Conservation (phyloP, 2,797 vertebrate species). For the Pseudopleuronectes americanus region DNA sequence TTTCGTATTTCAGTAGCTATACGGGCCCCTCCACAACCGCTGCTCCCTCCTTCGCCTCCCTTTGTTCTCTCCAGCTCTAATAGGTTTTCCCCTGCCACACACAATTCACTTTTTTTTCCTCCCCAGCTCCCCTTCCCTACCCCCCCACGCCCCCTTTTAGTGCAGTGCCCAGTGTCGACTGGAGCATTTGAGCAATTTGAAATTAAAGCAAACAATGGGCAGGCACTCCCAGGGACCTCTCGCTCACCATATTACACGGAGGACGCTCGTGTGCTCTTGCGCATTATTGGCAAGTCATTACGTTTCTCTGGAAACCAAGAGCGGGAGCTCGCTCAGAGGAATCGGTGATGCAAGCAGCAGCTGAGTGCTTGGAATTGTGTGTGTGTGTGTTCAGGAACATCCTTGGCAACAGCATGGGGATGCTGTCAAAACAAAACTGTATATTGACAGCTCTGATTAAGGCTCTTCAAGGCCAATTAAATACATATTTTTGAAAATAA, state of each 20-base stretch:
- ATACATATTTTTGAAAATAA: slow-evolving; percentile 32
- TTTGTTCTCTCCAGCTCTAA: slow-evolving; percentile 84
- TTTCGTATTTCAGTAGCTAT: slow-evolving; percentile 79
- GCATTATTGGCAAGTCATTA: slow-evolving; percentile 87
- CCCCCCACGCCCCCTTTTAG: slow-evolving; percentile 75
- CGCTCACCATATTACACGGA: slow-evolving; percentile 84
- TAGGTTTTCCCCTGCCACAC: slow-evolving; percentile 83
- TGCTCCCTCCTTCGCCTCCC: slow-evolving; percentile 75
- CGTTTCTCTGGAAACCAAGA: slow-evolving; percentile 85
- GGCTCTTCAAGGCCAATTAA: slow-evolving; percentile 29
- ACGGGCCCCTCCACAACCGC: slow-evolving; percentile 69
- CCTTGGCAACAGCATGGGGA: slow-evolving; percentile 74
- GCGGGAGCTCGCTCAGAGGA: slow-evolving; percentile 74
- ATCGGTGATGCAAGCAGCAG: slow-evolving; percentile 81
- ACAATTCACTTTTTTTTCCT: slow-evolving; percentile 79
- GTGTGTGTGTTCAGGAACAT: slow-evolving; percentile 62
- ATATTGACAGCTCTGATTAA: slow-evolving; percentile 58
- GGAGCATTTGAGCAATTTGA: slow-evolving; percentile 86
- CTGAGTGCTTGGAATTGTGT: slow-evolving; percentile 78
- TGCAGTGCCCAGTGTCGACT: slow-evolving; percentile 82
- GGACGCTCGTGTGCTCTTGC: slow-evolving; percentile 83
- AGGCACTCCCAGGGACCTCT: slow-evolving; percentile 84
- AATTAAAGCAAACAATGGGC: slow-evolving; percentile 87
- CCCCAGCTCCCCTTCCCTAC: slow-evolving; percentile 62
- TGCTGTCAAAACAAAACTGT: slow-evolving; percentile 74